Evolutionary conservation across 2,888 invertebrate species (phyloP).

Genomic region (Drosophila atroscutellata): DNA sequence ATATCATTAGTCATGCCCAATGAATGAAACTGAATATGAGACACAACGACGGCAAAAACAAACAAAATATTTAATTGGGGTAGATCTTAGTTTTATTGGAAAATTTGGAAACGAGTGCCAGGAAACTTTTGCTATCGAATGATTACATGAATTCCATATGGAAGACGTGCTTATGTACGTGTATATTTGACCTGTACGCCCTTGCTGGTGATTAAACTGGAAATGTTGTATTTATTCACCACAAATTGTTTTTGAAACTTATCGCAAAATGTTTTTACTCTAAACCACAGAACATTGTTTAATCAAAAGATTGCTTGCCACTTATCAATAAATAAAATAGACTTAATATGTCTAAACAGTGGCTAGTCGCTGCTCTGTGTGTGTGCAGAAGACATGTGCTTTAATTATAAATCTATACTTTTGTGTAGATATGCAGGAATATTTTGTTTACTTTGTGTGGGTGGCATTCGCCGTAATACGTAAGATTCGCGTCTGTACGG

Average conservation of each 20-base stretch:
- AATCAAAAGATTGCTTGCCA: slow-evolving; percentile 25
- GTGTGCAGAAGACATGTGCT: slow-evolving; percentile 27
- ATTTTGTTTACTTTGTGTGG: slow-evolving; percentile 45
- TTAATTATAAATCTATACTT: slow-evolving; percentile 47
- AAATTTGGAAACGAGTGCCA: neutral
- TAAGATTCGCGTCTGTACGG: slow-evolving; percentile 21
- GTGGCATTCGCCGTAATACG: slow-evolving; percentile 22
- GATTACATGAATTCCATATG: neutral
- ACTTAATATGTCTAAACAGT: slow-evolving; percentile 21
- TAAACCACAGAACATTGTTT: neutral
- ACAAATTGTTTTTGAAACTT: neutral
- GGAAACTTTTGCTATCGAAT: neutral
- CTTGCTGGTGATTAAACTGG: neutral
- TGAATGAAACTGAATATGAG: slow-evolving; percentile 13
- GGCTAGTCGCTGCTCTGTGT: slow-evolving; percentile 31
- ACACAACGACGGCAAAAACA: slow-evolving; percentile 18
- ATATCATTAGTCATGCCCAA: slow-evolving; percentile 55
- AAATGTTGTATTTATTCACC: neutral
- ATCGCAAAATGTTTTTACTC: neutral
- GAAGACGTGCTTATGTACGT: too few relatives aligned
- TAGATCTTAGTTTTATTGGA: neutral
- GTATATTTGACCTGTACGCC: neutral
- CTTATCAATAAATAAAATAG: slow-evolving; percentile 16
- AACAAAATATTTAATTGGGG: neutral
- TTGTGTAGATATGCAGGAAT: slow-evolving; percentile 19